Evolutionary conservation across 2,888 invertebrate species (phyloP).

Genomic region (Apotomis capreana): DNA sequence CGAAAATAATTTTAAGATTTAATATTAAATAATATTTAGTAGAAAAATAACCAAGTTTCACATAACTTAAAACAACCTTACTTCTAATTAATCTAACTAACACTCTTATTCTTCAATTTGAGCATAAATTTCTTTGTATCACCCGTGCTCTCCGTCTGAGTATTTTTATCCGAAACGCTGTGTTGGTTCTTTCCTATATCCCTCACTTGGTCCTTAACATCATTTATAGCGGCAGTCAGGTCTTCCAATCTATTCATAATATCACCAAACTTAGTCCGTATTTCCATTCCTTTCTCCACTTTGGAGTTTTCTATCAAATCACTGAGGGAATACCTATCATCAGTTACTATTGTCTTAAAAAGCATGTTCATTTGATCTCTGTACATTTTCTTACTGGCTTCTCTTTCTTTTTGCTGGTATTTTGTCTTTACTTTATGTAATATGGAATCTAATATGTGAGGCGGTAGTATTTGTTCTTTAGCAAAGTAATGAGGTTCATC

Average conservation of each 20-base stretch:
- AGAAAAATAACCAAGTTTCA: not conserved
- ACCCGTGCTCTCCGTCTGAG: slow-evolving; percentile 25
- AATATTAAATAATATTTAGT: no score
- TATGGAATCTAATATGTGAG: slow-evolving; percentile 42
- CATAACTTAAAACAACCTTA: not conserved
- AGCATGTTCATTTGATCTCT: slow-evolving; percentile 35
- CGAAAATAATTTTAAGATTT: no score
- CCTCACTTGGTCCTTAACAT: slow-evolving; percentile 35
- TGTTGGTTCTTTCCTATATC: slow-evolving; percentile 31
- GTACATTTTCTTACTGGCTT: slow-evolving; percentile 34
- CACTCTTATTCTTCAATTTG: slow-evolving; percentile 23
- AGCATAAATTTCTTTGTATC: slow-evolving; percentile 22
- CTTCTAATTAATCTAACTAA: not conserved
- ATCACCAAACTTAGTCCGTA: slow-evolving; percentile 33
- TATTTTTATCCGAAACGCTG: slow-evolving; percentile 38
- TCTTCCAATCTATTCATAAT: slow-evolving; percentile 36
- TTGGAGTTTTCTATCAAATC: slow-evolving; percentile 35
- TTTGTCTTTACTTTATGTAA: slow-evolving; percentile 38
- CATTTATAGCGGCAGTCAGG: slow-evolving; percentile 19
- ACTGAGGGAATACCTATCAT: slow-evolving; percentile 34
- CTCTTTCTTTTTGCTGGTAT: slow-evolving; percentile 35
- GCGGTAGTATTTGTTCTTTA: slow-evolving; percentile 40
- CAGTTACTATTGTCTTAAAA: slow-evolving; percentile 35
- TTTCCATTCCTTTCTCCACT: slow-evolving; percentile 20
- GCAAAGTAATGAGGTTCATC: slow-evolving; percentile 36